Evolutionary conservation across 2,113 vertebrate genomes (phyloP).

Genomic region (Genyomyrus donnyi): DNA sequence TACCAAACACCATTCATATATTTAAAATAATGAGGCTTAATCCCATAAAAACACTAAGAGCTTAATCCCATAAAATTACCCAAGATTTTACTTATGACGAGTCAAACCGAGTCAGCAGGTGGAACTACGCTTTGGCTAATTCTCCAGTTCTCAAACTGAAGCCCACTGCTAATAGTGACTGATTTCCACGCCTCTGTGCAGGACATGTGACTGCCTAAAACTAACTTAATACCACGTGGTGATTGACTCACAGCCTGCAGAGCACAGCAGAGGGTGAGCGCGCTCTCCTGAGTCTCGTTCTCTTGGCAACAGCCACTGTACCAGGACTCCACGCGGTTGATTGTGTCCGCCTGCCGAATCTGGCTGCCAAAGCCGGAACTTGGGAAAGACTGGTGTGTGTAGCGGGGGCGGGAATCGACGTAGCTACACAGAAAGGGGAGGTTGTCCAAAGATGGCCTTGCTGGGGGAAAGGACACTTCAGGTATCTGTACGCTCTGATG

Average conservation of each 20-base stretch:
- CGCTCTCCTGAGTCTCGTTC: not conserved
- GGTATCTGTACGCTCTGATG: not conserved
- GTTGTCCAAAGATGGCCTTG: constrained; percentile 52
- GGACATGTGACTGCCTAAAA: not conserved
- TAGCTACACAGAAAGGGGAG: constrained; percentile 61
- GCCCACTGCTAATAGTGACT: not conserved
- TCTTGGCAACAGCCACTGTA: not conserved
- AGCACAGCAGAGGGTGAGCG: not conserved
- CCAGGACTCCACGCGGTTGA: constrained; percentile 1
- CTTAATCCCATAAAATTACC: not conserved
- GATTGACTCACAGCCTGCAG: not conserved
- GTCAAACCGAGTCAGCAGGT: not conserved
- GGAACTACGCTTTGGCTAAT: not conserved
- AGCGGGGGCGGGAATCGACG: constrained; percentile 43
- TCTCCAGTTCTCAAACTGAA: not conserved
- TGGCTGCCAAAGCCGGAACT: not conserved
- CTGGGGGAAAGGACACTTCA: constrained; percentile 62
- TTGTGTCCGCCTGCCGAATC: not conserved
- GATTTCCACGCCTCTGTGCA: not conserved
- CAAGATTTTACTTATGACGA: not conserved
- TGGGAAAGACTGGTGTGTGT: constrained; percentile 62
- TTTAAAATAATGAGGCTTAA: not conserved
- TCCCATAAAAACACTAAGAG: not conserved
- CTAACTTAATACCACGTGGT: not conserved
- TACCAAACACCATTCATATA: not conserved